phyloP scores from a whole-genome alignment of 2,113 vertebrate genomes.

The Forbesichthys papilliferus region DNA sequence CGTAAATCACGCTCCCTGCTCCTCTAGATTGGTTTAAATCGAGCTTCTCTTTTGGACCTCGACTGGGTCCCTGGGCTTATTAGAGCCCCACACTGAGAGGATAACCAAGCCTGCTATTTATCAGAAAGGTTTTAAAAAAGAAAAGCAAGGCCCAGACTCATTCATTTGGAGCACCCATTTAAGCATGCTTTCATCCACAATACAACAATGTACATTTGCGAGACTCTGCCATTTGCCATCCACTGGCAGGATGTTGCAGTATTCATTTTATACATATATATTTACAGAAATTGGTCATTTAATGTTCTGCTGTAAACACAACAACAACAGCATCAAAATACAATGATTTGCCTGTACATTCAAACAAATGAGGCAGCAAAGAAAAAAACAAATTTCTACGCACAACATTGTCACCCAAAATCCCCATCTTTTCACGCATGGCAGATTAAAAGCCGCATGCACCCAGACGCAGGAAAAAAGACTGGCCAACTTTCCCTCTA shows the following conservation, averaged over 20 bases:
- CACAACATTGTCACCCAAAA: neutral
- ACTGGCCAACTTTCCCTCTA: neutral
- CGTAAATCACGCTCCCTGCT: slow-evolving; percentile 70
- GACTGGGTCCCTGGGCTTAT: slow-evolving; percentile 73
- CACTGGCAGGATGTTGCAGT: neutral
- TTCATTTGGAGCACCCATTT: slow-evolving; percentile 55
- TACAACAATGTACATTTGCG: neutral
- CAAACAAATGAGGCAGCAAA: neutral
- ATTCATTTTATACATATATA: no score
- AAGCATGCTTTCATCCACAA: slow-evolving; percentile 15
- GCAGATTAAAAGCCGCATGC: neutral
- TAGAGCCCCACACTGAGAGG: slow-evolving; percentile 65
- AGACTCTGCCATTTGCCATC: neutral
- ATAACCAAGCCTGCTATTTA: slow-evolving; percentile 69
- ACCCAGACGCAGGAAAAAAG: neutral
- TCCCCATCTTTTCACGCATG: neutral
- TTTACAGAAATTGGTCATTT: neutral
- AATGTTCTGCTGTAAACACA: slow-evolving; percentile 7
- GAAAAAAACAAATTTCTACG: neutral
- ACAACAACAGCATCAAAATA: neutral
- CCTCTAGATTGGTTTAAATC: slow-evolving; percentile 73
- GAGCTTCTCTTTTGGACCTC: slow-evolving; percentile 65
- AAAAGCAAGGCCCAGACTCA: slow-evolving; percentile 31
- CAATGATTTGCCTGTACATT: neutral
- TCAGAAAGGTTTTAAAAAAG: slow-evolving; percentile 61